Base-by-base conservation (phyloP, 2,113 vertebrate species). In the Alligator mississippiensis region DNA sequence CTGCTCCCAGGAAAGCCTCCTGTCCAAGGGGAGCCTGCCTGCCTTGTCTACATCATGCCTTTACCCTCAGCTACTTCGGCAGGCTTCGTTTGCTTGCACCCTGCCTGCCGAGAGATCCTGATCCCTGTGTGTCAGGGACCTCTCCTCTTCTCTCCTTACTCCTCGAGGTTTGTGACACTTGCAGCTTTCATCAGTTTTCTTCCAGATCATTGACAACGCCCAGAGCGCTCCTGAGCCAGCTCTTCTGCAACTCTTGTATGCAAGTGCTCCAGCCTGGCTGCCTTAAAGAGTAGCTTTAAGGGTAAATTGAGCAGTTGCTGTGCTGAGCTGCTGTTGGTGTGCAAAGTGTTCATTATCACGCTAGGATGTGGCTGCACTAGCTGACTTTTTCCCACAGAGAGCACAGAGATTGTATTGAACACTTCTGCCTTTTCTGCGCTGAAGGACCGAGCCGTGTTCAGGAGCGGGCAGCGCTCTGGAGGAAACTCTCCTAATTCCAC, bases 301-400 rank as follows among this genome's bases (percentile, higher is more conserved):
- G 30, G 63, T 59, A n/a, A n/a, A 27, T 66, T 66, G n/a, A 25
- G 55, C 86, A 75, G 75, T 88, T 78, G 64, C 66, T 90, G 8
- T 34, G 78, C 72, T 5, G 75, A 57, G 87, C 3, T 85, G 55
- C 88, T 55, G 16, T 11, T 60, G 90, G 27, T 61, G 9, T 1
- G 3, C 58, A 68, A 25, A 21, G 55, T n/a, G 60, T 1, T 22
- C 4, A 1, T 80, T 61, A 18, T 17, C 72, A 82, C 13, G 18
- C 12, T 1, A 5, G 0, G 59, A 63, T 57, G 10, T 5, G 27
- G 24, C 15, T 6, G 0, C 0, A 2, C 55, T 2, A 3, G 8
- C 18, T 16, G 19, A 5, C 16, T 13, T 30, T 3, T 30, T 87
- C n/a, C 87, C 22, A 1, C 80, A 17, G 6, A 57, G n/a, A 22